Percentiles rank a stretch among this genome's conserved stretches.
phyloP scores from a whole-genome alignment of 2,797 vertebrate species.

The Erpetoichthys calabaricus region DNA sequence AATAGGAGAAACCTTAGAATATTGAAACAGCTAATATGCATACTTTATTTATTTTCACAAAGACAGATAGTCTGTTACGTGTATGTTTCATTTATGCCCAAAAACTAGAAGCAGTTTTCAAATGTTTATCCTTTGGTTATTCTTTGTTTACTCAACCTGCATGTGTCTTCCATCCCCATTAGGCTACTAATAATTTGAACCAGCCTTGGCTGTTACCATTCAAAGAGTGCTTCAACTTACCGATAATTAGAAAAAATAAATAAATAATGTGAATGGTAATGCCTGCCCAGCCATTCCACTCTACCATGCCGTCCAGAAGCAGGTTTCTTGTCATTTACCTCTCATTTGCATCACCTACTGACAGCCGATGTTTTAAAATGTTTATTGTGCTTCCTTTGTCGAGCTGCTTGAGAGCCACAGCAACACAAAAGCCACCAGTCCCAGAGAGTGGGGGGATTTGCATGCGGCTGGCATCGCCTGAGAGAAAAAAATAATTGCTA shows the following conservation, averaged over 20 bases:
- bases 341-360: slow-evolving; percentile 55
- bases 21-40: no score
- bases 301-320: slow-evolving; percentile 16
- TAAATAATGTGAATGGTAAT: slow-evolving; percentile 1
- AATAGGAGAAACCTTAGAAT: no score
- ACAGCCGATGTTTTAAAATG: slow-evolving; percentile 54
- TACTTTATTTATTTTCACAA: no score
- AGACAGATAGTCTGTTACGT: no score
- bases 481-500: slow-evolving; percentile 96
- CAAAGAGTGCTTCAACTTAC: slow-evolving; percentile 21
- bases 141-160: slow-evolving; percentile 8
- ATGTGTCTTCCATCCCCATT: slow-evolving; percentile 18
- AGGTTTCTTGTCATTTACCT: slow-evolving; percentile 49
- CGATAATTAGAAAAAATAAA: slow-evolving; percentile 4
- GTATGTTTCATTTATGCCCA: no score
- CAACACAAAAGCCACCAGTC: slow-evolving; percentile 81
- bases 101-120: neutral
- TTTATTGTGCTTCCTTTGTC: slow-evolving; percentile 71
- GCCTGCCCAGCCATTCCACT: neutral
- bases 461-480: slow-evolving; percentile 79
- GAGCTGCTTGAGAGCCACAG: slow-evolving; percentile 54
- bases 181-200: slow-evolving; percentile 13
- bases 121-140: neutral
- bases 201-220: slow-evolving; percentile 17
- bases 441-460: slow-evolving; percentile 64